A percentile compares a stretch with the other conserved stretches of the same genome.
These are phyloP conservation scores for Ctenochaetus hawaiiensis DNA, from an alignment of 2,797 vertebrate genomes.

Conservation along the genomic window DNA sequence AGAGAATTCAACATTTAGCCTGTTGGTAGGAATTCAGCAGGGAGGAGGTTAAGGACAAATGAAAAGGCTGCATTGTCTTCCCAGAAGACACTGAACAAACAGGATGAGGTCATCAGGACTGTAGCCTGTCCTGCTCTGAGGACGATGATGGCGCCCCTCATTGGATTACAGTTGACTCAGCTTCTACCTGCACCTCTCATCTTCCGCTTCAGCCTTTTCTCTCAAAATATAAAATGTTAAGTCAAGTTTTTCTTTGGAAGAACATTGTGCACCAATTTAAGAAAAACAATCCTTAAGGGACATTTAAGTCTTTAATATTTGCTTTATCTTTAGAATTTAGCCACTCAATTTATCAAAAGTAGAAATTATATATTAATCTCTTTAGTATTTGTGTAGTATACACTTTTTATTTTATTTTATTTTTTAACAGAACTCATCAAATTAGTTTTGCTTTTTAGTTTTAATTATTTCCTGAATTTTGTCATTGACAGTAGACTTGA, in stretches of 20 bases:
- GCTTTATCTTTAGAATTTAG: not conserved
- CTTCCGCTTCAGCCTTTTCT: conserved; percentile 34
- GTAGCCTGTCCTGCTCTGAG: conserved; percentile 66
- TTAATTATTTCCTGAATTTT: not conserved
- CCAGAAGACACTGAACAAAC: conserved; percentile 82
- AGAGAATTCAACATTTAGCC: conserved; percentile 29
- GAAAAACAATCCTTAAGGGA: not conserved
- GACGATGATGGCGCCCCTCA: conserved; percentile 79
- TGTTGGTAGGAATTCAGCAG: conserved; percentile 46
- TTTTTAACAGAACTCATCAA: not conserved
- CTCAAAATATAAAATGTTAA: conserved; percentile 11
- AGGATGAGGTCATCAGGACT: conserved; percentile 82
- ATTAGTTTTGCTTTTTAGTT: not conserved
- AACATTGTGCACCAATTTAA: not conserved
- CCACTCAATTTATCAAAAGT: not conserved
- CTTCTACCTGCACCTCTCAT: conserved; percentile 48
- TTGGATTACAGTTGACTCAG: conserved; percentile 80
- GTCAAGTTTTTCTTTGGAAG: not conserved
- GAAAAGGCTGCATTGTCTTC: conserved; percentile 81
- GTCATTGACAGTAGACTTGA: not conserved
- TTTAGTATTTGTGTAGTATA: not conserved
- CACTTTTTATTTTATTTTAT: not conserved
- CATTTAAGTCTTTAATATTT: not conserved
- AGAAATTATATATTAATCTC: not conserved
- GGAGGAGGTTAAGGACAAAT: conserved; percentile 67